Conservation (phyloP, 2,113 vertebrate genomes). For the Campylomormyrus numenius region DNA sequence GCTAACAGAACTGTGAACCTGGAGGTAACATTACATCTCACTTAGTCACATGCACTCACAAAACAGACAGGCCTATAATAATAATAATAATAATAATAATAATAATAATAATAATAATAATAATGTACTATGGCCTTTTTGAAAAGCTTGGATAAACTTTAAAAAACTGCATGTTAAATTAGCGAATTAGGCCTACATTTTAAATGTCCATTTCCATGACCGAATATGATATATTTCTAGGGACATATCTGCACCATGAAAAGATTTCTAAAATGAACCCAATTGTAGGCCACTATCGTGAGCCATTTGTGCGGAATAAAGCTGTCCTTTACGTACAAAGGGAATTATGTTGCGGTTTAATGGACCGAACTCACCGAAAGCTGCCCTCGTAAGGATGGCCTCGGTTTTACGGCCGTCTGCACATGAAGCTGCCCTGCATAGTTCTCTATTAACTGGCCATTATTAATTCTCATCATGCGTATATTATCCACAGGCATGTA, state of each 20-base stretch:
- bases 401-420: conserved; percentile 27
- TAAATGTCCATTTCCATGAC: neutral
- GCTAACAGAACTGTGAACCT: neutral
- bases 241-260: neutral
- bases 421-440: neutral
- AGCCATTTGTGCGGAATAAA: neutral
- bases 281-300: neutral
- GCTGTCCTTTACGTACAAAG: neutral
- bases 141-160: neutral
- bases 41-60: neutral
- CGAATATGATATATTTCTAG: neutral
- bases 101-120: neutral
- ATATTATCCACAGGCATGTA: conserved; percentile 37
- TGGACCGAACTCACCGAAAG: neutral
- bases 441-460: conserved; percentile 29
- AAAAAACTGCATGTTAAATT: neutral
- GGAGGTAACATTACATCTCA: neutral
- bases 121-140: neutral
- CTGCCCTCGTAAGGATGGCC: neutral
- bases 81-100: neutral
- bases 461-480: conserved; percentile 40
- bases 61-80: neutral
- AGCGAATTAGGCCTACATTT: neutral
- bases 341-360: neutral
- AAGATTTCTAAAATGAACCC: neutral